phyloP scores from a whole-genome alignment of 37 sponge, comb jelly and placozoan species.

The Oscarella lobularis region DNA sequence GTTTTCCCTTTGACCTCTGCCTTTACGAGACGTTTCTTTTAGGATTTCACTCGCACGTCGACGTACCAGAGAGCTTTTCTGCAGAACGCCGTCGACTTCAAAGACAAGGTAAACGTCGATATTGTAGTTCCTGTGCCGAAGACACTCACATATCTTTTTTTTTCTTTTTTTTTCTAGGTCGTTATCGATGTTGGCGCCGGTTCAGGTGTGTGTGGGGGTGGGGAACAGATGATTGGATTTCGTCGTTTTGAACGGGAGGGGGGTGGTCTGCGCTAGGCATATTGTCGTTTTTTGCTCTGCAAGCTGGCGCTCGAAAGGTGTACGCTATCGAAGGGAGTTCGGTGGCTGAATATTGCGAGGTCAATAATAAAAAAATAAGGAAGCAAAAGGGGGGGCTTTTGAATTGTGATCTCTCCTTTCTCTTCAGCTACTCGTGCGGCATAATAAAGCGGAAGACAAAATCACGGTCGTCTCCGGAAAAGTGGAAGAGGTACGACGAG shows the following conservation, averaged over 20 bases:
- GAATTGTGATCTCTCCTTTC: conserved; percentile 23
- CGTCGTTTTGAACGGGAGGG: too few species aligned
- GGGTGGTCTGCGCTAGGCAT: conserved; percentile 35
- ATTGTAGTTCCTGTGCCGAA: too few species aligned
- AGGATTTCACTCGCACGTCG: conserved; percentile 82
- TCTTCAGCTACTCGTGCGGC: conserved; percentile 42
- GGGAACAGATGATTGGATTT: too few species aligned
- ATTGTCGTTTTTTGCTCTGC: conserved; percentile 89
- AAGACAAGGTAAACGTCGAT: conserved; percentile 77
- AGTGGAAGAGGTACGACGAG: conserved; percentile 74
- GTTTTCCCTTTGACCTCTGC: background rate
- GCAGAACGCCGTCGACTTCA: conserved; percentile 80
- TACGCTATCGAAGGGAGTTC: conserved; percentile 87
- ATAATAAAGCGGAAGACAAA: conserved; percentile 38
- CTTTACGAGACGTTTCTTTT: background rate
- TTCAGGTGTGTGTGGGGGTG: conserved; percentile 34
- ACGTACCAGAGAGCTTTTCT: conserved; percentile 93
- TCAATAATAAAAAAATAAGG: too few species aligned
- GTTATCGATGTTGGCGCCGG: conserved; percentile 96
- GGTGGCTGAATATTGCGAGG: conserved; percentile 52
- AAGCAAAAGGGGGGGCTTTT: too few species aligned
- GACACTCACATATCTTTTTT: too few species aligned
- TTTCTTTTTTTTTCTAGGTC: conserved; percentile 31
- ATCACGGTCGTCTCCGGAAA: conserved; percentile 77
- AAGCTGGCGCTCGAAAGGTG: conserved; percentile 80